These are phyloP conservation scores for Penaeus monodon DNA, from an alignment of 2,888 invertebrate species.

Conservation along the genomic window DNA sequence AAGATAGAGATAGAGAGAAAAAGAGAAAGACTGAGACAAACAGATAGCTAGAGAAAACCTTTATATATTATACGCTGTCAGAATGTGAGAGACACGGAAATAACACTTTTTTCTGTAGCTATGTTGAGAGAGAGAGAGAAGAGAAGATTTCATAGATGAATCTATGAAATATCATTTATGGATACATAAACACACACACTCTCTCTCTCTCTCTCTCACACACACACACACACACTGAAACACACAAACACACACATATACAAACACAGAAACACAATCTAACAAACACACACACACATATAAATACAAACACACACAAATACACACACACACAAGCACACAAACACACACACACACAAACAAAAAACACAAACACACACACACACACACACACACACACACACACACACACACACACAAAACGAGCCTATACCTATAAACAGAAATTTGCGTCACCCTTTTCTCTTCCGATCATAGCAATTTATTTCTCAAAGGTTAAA, in stretches of 20 bases:
- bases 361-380: background rate
- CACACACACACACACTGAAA: too few species aligned
- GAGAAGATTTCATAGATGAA: background rate
- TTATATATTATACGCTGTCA: too few species aligned
- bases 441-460: too few species aligned
- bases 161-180: background rate
- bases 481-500: too few species aligned
- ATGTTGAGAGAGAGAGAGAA: background rate
- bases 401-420: background rate
- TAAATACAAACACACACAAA: constrained; percentile 20
- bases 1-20: too few species aligned
- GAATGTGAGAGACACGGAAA: too few species aligned
- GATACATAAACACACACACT: too few species aligned
- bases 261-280: background rate
- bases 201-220: too few species aligned
- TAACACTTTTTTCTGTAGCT: too few species aligned
- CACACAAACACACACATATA: background rate
- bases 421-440: background rate
- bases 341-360: background rate
- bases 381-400: background rate
- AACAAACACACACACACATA: constrained; percentile 10
- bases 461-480: too few species aligned
- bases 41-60: too few species aligned
- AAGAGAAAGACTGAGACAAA: too few species aligned
- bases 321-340: constrained; percentile 19